These are phyloP conservation scores for Drosophila ohnishii DNA, from an alignment of 1,140 invertebrate species.

Conservation along the genomic window DNA sequence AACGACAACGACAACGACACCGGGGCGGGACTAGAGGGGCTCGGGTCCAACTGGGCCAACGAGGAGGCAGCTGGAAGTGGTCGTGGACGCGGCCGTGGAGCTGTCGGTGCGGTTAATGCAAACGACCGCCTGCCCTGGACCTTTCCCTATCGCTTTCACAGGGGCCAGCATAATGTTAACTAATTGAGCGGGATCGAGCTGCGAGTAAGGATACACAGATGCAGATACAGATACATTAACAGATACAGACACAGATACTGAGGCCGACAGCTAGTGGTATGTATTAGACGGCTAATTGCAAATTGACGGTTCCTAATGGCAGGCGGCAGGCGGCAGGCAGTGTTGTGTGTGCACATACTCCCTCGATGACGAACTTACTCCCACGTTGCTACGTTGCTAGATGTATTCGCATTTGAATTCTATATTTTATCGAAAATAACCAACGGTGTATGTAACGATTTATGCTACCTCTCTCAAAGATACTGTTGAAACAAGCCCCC, in stretches of 20 bases:
- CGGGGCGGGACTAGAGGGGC: slow-evolving; percentile 22
- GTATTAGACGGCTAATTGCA: slow-evolving; percentile 62
- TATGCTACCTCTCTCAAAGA: slow-evolving; percentile 73
- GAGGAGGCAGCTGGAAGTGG: slow-evolving; percentile 42
- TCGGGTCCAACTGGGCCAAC: slow-evolving; percentile 50
- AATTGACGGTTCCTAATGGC: slow-evolving; percentile 79
- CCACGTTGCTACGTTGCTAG: slow-evolving; percentile 44
- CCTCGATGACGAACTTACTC: slow-evolving; percentile 47
- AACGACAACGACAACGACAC: slow-evolving; percentile 12
- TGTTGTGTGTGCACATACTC: slow-evolving; percentile 74
- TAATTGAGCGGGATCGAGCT: slow-evolving; percentile 44
- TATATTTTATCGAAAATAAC: slow-evolving; percentile 59
- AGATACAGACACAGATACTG: slow-evolving; percentile 29
- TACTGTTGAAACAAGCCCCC: slow-evolving; percentile 41
- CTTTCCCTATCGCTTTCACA: slow-evolving; percentile 68
- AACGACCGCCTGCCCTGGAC: slow-evolving; percentile 61
- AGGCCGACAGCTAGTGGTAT: slow-evolving; percentile 41
- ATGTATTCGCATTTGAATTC: slow-evolving; percentile 58
- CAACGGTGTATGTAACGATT: slow-evolving; percentile 63
- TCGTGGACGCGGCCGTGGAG: slow-evolving; percentile 17
- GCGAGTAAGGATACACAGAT: slow-evolving; percentile 20
- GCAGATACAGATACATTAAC: slow-evolving; percentile 24
- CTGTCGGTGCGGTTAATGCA: slow-evolving; percentile 34
- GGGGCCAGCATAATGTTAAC: slow-evolving; percentile 63
- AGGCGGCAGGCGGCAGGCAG: slow-evolving; percentile 70